Conservation (phyloP, 2,888 invertebrate species). For the Peribatodes rhomboidaria region DNA sequence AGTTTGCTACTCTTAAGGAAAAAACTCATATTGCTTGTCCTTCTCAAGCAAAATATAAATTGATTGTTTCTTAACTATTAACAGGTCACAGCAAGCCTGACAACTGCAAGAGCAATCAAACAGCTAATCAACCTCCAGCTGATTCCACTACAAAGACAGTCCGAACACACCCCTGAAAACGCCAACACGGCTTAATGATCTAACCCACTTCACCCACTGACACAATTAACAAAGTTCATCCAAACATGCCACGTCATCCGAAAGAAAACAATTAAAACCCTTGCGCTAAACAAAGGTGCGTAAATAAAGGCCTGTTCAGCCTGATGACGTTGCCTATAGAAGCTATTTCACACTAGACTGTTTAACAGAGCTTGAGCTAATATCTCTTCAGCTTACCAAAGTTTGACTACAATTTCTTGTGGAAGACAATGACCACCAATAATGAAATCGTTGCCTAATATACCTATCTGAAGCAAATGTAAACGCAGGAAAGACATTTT, state of each 20-base stretch:
- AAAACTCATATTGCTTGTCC: too few relatives aligned
- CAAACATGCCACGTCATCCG: slow-evolving; percentile 36
- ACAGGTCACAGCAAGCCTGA: background rate
- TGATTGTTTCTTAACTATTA: background rate
- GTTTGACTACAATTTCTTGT: background rate
- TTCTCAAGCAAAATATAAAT: too few relatives aligned
- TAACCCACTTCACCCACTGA: slow-evolving; percentile 40
- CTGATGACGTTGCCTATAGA: slow-evolving; percentile 34
- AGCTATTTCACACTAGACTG: slow-evolving; percentile 14
- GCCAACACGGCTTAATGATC: slow-evolving; percentile 29
- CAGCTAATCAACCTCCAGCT: slow-evolving; percentile 4
- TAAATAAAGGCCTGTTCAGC: slow-evolving; percentile 52
- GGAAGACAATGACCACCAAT: background rate
- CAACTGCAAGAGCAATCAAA: background rate
- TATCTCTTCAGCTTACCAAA: background rate
- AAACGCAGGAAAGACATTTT: too few relatives aligned
- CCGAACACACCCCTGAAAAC: slow-evolving; percentile 9
- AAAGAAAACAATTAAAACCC: slow-evolving; percentile 43
- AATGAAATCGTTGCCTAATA: background rate
- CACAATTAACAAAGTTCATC: slow-evolving; percentile 40
- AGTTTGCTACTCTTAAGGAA: too few relatives aligned
- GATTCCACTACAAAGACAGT: slow-evolving; percentile 5
- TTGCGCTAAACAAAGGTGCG: slow-evolving; percentile 35
- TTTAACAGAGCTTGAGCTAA: slow-evolving; percentile 3
- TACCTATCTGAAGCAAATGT: background rate